Evolutionary conservation across 2,113 vertebrate genomes (phyloP), one percentile per base, ranked within the genome.

Genomic region (Cacatua alba): DNA sequence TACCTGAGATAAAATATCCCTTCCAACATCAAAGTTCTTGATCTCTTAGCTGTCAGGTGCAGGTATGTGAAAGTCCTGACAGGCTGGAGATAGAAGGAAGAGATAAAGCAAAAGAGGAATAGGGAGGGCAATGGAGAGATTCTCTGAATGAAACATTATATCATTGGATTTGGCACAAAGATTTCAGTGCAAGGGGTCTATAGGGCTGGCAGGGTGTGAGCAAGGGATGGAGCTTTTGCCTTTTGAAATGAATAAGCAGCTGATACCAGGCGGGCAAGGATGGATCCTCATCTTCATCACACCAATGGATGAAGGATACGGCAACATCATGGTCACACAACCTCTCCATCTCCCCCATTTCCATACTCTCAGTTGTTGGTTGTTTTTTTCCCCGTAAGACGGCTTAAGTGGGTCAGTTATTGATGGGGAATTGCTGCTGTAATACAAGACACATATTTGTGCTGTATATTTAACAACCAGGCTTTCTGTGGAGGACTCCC

Each of bases 11-110:
- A 98, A 98, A 98, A 98, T 98, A 95, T 97, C 98, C 95, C 98
- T 98, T 97, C 97, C 96, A 97, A 99, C 98, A 98, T 99, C 99
- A 99, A 99, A 99, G 98, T 97, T 91, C 65, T 81, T 90, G 77
- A 90, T 97, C 97, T 97, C 95, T 96, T 95, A 97, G 95, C 97
- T 98, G 98, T 98, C 97, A 98, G 92, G 94, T 80, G 31, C 95
- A 97, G 97, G 97, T 97, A 98, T 97, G 96, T 82, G 98, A 98
- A 98, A 98, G 95, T 92, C 84, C 96, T 97, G 98, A 98, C 97
- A 98, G 96, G 95, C 93, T 92, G 96, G 85, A 98, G 98, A 98
- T 98, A 93, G 96, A 97, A 69, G 67, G 96, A 96, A 91, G 95
- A 98, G 98, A 99, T 98, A 98, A 98, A 97, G 95, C 44, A 62